Percentiles rank a stretch among this genome's conserved stretches.
phyloP scores from a whole-genome alignment of 2,113 vertebrate genomes.

The Oncorhynchus masou region DNA sequence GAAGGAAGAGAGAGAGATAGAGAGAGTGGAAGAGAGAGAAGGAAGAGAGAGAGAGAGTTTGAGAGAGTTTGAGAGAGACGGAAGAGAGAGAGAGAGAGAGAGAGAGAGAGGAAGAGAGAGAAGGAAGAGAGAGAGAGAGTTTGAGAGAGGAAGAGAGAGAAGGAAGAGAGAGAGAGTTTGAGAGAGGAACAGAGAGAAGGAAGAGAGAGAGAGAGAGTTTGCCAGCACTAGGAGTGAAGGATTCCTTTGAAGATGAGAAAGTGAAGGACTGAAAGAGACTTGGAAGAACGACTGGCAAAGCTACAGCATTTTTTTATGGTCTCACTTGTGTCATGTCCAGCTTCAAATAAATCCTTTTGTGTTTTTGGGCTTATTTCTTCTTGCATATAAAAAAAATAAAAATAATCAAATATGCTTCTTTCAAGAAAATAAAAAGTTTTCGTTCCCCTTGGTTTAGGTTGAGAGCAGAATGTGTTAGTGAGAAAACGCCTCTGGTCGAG shows the following conservation, averaged over 20 bases:
- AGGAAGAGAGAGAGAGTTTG: no score
- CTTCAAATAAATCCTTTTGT: slow-evolving; percentile 32
- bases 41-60: slow-evolving; percentile 16
- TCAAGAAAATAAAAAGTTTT: not conserved
- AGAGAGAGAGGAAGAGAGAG: no score
- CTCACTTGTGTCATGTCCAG: slow-evolving; percentile 43
- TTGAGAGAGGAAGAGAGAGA: slow-evolving; percentile 21
- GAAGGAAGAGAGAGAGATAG: no score
- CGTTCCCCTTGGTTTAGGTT: not conserved
- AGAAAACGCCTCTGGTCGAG: slow-evolving; percentile 39
- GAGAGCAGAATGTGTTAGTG: slow-evolving; percentile 1
- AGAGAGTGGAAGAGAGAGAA: no score
- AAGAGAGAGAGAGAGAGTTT: slow-evolving; percentile 36
- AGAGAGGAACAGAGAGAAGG: not conserved
- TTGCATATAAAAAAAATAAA: slow-evolving; percentile 14
- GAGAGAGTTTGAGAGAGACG: no score
- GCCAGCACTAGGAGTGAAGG: slow-evolving; percentile 37
- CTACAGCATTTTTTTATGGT: slow-evolving; percentile 24
- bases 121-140: no score
- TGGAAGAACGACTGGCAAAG: slow-evolving; percentile 44
- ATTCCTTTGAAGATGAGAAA: slow-evolving; percentile 54
- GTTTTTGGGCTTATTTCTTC: slow-evolving; percentile 19
- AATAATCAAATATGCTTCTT: slow-evolving; percentile 2
- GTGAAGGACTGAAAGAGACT: slow-evolving; percentile 48
- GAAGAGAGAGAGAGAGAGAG: no score